Evolutionary conservation across 2,888 invertebrate species (phyloP), one percentile per base, ranked within the genome.

Genomic region (Drosophila paranaensis): DNA sequence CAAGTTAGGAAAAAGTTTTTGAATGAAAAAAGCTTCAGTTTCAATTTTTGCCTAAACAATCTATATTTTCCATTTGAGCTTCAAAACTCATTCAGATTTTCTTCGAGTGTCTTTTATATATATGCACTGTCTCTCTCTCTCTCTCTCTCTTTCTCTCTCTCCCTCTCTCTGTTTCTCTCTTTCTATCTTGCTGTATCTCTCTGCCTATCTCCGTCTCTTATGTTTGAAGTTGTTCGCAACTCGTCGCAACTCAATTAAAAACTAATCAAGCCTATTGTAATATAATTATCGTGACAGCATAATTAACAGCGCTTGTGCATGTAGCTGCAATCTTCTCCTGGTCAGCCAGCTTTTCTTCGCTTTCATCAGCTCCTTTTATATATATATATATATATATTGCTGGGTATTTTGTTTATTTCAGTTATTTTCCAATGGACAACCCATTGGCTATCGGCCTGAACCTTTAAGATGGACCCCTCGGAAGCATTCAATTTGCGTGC

Each of bases 211-310:
- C 20, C 16, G 11, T 6, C 43, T 30, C 50, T 57, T n/a, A 55
- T 43, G 58, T 55, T 67, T 25, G 37, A 51, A 76, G 77, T 65
- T 76, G 58, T 65, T 70, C 40, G 11, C 35, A 66, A 55, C 66
- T 82, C 87, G 72, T 72, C 83, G 71, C 89, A 86, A 86, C 75
- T 86, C 88, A 87, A 87, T 87, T 87, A 90, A 90, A 87, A 87
- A 87, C 90, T 87, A 87, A 90, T 90, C 88, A 87, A 88, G 90
- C 90, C 86, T 89, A 90, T 89, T 90, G 88, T 88, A 88, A 88
- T 88, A 78, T 82, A 90, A 90, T 88, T 88, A 88, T 90, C 74
- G 70, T 88, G 89, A 74, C 88, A 89, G 77, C 79, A 88, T 89
- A 84, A 90, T 88, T 90, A 84, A 84, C 84, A 86, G 67, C 70